Evolutionary conservation across 2,797 vertebrate genomes (phyloP), one percentile per base, ranked within the genome.

Genomic region (Coregonus sp.): DNA sequence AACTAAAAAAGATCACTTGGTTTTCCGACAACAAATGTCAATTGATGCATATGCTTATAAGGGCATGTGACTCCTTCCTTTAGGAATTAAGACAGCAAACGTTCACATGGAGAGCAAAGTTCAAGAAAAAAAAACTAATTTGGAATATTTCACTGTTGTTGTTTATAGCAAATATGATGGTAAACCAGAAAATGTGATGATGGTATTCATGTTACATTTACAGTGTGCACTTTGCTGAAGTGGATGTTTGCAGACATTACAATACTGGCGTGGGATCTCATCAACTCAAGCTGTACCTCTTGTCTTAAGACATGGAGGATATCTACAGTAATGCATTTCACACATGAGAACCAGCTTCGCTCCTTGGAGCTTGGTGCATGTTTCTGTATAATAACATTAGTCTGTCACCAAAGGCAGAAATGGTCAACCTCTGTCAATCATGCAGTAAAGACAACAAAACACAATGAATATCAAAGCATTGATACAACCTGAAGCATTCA

Each of bases 371-470:
- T 75, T 59, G 40, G 40, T 47, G 40, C 40, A 47, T 47, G 63
- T 73, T 78, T 89, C 93, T 89, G 86, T 70, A 91, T 89, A 88
- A 86, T 90, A 87, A 87, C 91, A 90, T 91, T 83, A 85, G 82
- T 88, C 91, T 92, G 92, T 90, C 90, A 91, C 91, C 40, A 47
- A 47, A 47, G 92, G 72, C 71, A 61, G 35, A 88, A 94, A 93
- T 92, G 87, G 93, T 89, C 94, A 92, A 93, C 93, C 91, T 93
- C 92, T 94, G 89, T 88, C 86, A 94, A 92, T 96, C 96, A 97
- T 96, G 96, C 96, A 96, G 92, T 92, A 92, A 94, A 93, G 93
- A 95, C 91, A 91, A 94, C 91, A 92, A 95, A 93, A 93, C 94
- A 93, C 76, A 75, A 84, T 82, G 83, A 86, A 85, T 95, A 92